Evolutionary conservation across 1,140 invertebrate genomes (phyloP).

Genomic region (Venturia canescens): DNA sequence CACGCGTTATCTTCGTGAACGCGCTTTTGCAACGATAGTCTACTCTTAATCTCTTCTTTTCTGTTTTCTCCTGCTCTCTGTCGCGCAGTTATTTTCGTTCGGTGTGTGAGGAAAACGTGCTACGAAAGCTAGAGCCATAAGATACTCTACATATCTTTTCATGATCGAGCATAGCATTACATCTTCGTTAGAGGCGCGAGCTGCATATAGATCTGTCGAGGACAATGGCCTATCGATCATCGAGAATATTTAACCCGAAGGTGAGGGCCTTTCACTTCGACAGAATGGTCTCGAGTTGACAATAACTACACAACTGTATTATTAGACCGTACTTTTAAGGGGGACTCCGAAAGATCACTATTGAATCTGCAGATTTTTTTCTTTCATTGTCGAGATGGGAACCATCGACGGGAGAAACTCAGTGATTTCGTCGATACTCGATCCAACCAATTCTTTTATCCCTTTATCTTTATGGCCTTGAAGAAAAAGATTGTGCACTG

Average conservation of each 20-base stretch:
- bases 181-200: slow-evolving; percentile 55
- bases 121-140: slow-evolving; percentile 18
- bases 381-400: too few species aligned
- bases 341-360: too few species aligned
- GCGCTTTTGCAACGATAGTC: slow-evolving; percentile 20
- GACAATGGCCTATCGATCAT: slow-evolving; percentile 61
- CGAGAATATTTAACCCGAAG: neutral
- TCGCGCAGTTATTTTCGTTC: neutral
- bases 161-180: slow-evolving; percentile 54
- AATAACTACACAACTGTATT: neutral
- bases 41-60: slow-evolving; percentile 9
- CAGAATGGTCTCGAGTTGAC: neutral
- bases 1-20: slow-evolving; percentile 45
- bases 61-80: neutral
- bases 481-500: too few species aligned
- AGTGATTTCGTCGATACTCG: too few species aligned
- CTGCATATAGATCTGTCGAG: slow-evolving; percentile 25
- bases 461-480: too few species aligned
- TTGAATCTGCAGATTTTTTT: too few species aligned
- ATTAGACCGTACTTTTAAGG: neutral
- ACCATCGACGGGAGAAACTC: too few species aligned
- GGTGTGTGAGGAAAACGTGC: neutral
- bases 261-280: neutral
- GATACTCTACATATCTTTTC: slow-evolving; percentile 21
- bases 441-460: too few species aligned